phyloP scores from a whole-genome alignment of 2,888 invertebrate species.

The Lepidochrysops patricia region DNA sequence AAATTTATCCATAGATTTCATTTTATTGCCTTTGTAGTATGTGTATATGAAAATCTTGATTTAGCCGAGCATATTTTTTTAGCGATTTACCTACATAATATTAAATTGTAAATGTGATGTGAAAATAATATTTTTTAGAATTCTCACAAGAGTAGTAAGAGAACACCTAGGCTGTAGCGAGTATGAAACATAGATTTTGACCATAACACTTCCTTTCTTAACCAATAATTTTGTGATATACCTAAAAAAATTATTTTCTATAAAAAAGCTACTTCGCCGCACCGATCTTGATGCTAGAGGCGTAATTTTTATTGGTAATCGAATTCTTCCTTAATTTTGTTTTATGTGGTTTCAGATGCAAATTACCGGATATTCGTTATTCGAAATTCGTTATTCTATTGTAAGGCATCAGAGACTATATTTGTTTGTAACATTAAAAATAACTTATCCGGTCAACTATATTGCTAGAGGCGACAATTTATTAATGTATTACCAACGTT shows the following conservation, averaged over 20 bases:
- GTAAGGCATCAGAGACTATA: constrained; percentile 15
- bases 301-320: constrained; percentile 60
- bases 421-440: constrained; percentile 21
- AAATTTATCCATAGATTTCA: too few species aligned
- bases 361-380: constrained; percentile 32
- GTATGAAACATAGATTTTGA: not conserved
- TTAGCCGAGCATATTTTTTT: too few species aligned
- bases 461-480: constrained; percentile 62
- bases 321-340: constrained; percentile 66
- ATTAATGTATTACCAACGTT: constrained; percentile 56
- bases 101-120: too few species aligned
- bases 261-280: constrained; percentile 40
- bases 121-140: too few species aligned
- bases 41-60: too few species aligned
- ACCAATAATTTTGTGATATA: constrained; percentile 2
- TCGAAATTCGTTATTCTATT: constrained; percentile 28
- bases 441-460: constrained; percentile 62
- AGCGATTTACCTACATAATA: too few species aligned
- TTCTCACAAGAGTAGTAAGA: too few species aligned
- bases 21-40: too few species aligned
- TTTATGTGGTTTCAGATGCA: constrained; percentile 67
- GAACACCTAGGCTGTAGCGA: too few species aligned
- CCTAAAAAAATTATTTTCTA: constrained; percentile 23
- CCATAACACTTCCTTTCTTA: not conserved
- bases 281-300: constrained; percentile 49